phyloP scores from a whole-genome alignment of 2,113 vertebrate species.

The Mormyrus iriodes region DNA sequence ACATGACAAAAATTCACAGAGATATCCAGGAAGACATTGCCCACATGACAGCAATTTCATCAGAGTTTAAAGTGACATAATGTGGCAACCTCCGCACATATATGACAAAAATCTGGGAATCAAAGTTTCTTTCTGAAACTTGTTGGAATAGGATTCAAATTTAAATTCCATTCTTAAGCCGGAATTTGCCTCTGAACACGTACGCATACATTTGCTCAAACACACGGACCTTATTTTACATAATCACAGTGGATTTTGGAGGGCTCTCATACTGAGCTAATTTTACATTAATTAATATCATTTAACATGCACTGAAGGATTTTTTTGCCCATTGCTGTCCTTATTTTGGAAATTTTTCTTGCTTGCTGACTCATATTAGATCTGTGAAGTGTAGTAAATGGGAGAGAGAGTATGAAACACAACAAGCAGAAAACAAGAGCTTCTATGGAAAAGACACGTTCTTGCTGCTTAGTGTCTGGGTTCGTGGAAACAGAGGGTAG shows the following conservation, averaged over 20 bases:
- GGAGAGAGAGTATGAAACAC: slow-evolving; percentile 31
- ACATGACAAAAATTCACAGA: not conserved
- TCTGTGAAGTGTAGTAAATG: slow-evolving; percentile 28
- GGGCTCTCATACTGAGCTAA: not conserved
- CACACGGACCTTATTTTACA: not conserved
- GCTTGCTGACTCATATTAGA: slow-evolving; percentile 40
- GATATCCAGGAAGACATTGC: not conserved
- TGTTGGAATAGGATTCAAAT: not conserved
- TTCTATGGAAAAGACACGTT: slow-evolving; percentile 34
- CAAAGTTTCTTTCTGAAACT: not conserved
- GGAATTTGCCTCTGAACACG: not conserved
- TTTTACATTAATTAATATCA: not conserved
- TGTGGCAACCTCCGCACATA: not conserved
- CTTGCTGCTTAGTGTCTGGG: slow-evolving; percentile 1
- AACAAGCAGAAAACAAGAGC: slow-evolving; percentile 33
- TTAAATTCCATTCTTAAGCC: not conserved
- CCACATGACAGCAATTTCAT: not conserved
- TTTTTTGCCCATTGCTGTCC: not conserved
- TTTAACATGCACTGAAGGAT: not conserved
- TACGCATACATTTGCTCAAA: not conserved
- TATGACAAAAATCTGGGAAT: not conserved
- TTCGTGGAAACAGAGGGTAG: slow-evolving; percentile 18
- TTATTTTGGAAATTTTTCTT: slow-evolving; percentile 36
- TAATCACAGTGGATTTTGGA: not conserved
- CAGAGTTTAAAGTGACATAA: not conserved